A percentile compares a stretch with the other conserved stretches of the same genome.
These are phyloP conservation scores for Engraulis encrasicolus DNA, from an alignment of 2,113 vertebrate genomes.

Conservation along the genomic window DNA sequence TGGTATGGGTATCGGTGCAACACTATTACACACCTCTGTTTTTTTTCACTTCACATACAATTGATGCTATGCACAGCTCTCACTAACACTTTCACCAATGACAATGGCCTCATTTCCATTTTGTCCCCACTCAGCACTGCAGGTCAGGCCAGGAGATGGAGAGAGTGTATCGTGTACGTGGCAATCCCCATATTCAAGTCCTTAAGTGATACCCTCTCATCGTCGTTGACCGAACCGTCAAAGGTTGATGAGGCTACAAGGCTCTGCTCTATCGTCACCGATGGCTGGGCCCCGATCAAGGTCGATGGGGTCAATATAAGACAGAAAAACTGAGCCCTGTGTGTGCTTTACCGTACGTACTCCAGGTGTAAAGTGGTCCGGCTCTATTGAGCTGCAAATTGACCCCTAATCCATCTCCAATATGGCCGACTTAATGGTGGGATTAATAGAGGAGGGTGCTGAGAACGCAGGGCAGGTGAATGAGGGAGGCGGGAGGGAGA, in stretches of 20 bases:
- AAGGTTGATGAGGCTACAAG: conserved; percentile 1
- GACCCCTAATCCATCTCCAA: conserved; percentile 4
- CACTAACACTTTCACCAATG: too few relatives aligned
- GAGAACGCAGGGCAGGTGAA: neutral
- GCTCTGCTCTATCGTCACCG: neutral
- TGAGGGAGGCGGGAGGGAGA: neutral
- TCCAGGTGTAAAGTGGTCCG: neutral
- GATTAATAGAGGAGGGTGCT: neutral
- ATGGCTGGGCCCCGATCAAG: neutral
- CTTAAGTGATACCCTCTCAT: neutral
- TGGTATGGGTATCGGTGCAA: too few relatives aligned
- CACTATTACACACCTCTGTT: too few relatives aligned
- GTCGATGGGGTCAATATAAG: neutral
- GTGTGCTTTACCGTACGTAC: too few relatives aligned
- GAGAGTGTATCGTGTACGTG: neutral
- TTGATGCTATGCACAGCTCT: neutral
- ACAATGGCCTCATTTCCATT: neutral
- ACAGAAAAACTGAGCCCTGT: neutral
- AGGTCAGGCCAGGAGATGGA: neutral
- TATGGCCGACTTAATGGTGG: neutral
- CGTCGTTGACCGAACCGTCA: neutral
- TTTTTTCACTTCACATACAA: too few relatives aligned
- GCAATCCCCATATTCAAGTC: neutral
- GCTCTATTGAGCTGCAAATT: conserved; percentile 18
- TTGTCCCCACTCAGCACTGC: neutral